A percentile compares a stretch with the other conserved stretches of the same genome.
Conservation (phyloP, 2,797 vertebrate genomes). For the Cuniculus paca region DNA sequence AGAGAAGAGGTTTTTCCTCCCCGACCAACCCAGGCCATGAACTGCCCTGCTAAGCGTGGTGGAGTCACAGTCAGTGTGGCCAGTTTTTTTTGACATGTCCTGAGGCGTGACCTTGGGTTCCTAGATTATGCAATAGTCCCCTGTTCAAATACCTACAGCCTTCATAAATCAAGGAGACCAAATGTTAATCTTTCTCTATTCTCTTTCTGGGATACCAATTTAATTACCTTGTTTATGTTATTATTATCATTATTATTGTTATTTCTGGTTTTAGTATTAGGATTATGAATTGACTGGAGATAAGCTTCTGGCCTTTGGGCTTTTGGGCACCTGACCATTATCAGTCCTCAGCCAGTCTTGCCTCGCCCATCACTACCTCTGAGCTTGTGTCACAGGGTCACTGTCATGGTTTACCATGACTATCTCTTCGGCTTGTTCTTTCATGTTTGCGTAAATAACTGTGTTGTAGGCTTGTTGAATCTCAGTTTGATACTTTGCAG, state of each 20-base stretch:
- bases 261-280: neutral
- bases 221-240: neutral
- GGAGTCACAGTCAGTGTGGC: neutral
- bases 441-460: neutral
- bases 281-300: neutral
- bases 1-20: neutral
- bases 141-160: neutral
- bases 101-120: neutral
- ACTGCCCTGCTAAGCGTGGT: accelerated
- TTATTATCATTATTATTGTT: neutral
- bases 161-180: neutral
- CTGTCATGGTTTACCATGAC: accelerated
- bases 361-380: neutral
- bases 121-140: neutral
- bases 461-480: neutral
- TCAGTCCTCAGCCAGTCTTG: neutral
- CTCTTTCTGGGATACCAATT: neutral
- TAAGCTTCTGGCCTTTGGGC: neutral
- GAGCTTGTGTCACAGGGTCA: too few relatives aligned
- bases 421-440: neutral
- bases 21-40: neutral
- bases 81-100: neutral
- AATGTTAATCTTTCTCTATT: neutral
- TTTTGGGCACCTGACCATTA: neutral
- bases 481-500: neutral